These are phyloP conservation scores for Nothoprocta perdicaria DNA, from an alignment of 2,113 vertebrate species.

Conservation along the genomic window DNA sequence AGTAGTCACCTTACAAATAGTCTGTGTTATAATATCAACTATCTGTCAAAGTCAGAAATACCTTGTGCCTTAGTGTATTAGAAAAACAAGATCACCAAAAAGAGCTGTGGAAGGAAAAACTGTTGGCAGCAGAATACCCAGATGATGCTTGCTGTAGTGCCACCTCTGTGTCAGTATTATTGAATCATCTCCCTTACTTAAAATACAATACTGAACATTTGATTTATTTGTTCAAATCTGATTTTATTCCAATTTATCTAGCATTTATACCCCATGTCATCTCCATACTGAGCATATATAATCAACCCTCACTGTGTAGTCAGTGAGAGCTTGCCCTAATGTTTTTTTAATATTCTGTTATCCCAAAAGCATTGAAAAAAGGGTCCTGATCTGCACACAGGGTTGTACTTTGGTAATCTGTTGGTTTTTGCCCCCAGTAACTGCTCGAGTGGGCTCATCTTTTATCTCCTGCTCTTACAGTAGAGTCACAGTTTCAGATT, in stretches of 20 bases:
- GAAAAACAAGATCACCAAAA: background rate
- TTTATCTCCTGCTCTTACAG: background rate
- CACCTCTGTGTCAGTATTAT: background rate
- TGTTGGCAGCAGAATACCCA: background rate
- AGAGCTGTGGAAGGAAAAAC: background rate
- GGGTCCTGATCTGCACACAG: background rate
- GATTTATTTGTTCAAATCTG: background rate
- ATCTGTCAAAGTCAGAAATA: background rate
- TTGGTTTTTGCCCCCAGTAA: conserved; percentile 11
- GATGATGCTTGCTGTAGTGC: background rate
- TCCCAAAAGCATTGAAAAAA: background rate
- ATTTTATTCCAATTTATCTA: conserved; percentile 13
- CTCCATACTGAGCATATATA: background rate
- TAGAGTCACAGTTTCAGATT: background rate
- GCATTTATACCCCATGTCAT: background rate
- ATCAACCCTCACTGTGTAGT: background rate
- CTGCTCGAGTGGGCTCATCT: conserved; percentile 23
- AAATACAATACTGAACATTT: background rate
- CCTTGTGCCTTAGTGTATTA: background rate
- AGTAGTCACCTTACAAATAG: background rate
- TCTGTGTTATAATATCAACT: background rate
- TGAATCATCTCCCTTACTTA: background rate
- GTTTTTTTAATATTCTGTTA: conserved; percentile 9
- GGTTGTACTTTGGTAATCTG: background rate
- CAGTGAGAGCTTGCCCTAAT: background rate